phyloP scores from a whole-genome alignment of 1,140 invertebrate genomes.

The Protaetia brevitarsis region DNA sequence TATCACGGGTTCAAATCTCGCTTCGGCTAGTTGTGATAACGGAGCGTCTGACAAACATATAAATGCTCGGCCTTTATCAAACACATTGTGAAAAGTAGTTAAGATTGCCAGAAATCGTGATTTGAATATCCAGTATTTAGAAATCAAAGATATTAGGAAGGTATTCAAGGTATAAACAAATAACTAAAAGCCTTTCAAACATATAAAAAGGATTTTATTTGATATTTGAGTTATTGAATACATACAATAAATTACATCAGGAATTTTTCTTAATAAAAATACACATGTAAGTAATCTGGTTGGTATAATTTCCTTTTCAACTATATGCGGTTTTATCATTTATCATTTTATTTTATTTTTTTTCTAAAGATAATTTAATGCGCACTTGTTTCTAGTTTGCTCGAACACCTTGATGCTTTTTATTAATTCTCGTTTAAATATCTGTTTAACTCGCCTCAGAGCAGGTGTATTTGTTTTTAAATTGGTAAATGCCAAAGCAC shows the following conservation, averaged over 20 bases:
- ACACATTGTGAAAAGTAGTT: no score
- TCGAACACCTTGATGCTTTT: conserved; percentile 1
- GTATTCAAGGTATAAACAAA: no score
- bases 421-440: neutral
- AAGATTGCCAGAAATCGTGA: no score
- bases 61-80: no score
- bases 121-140: no score
- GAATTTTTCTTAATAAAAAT: conserved; percentile 6
- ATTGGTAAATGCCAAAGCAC: neutral
- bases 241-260: conserved; percentile 8
- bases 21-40: no score
- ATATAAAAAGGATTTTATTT: conserved; percentile 16
- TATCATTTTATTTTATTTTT: neutral
- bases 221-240: conserved; percentile 15
- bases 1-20: no score
- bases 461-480: conserved; percentile 15
- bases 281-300: conserved; percentile 6
- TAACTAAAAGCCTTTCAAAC: neutral
- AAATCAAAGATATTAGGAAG: no score
- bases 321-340: neutral
- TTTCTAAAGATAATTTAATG: conserved; percentile 17
- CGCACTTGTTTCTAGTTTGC: conserved; percentile 8
- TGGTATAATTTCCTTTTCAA: conserved; percentile 7
- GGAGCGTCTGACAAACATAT: no score
- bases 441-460: neutral